Conservation (phyloP, 2,113 vertebrate genomes). For the Ranitomeya imitator region DNA sequence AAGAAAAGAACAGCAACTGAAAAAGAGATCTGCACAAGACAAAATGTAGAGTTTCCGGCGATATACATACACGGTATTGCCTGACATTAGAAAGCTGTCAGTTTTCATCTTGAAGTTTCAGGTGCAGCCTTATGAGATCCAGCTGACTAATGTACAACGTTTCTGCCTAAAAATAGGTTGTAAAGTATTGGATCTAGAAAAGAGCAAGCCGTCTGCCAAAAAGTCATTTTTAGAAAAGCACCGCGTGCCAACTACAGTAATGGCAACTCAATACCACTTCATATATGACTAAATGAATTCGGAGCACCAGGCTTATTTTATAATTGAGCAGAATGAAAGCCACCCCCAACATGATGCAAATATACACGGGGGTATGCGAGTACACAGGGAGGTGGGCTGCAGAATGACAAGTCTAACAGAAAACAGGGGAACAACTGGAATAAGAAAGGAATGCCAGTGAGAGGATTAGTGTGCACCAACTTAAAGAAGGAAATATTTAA, state of each 20-base stretch:
- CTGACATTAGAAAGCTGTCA: constrained; percentile 25
- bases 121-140: neutral
- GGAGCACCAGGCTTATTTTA: neutral
- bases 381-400: neutral
- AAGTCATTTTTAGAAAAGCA: constrained; percentile 44
- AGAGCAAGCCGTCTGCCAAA: constrained; percentile 39
- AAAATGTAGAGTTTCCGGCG: neutral
- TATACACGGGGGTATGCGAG: neutral
- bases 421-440: neutral
- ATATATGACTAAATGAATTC: neutral
- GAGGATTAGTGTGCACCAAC: neutral
- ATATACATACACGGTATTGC: neutral
- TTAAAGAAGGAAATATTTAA: neutral
- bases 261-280: constrained; percentile 21
- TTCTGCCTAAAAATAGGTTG: constrained; percentile 41
- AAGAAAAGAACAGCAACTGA: neutral
- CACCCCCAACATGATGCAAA: neutral
- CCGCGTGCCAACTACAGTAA: constrained; percentile 46
- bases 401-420: neutral
- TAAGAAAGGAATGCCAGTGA: neutral
- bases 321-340: neutral
- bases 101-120: neutral
- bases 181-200: constrained; percentile 44
- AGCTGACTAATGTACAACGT: constrained; percentile 31
- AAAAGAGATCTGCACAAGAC: neutral